Evolutionary conservation across 1,140 invertebrate species (phyloP).

Genomic region (Drosophila azteca): DNA sequence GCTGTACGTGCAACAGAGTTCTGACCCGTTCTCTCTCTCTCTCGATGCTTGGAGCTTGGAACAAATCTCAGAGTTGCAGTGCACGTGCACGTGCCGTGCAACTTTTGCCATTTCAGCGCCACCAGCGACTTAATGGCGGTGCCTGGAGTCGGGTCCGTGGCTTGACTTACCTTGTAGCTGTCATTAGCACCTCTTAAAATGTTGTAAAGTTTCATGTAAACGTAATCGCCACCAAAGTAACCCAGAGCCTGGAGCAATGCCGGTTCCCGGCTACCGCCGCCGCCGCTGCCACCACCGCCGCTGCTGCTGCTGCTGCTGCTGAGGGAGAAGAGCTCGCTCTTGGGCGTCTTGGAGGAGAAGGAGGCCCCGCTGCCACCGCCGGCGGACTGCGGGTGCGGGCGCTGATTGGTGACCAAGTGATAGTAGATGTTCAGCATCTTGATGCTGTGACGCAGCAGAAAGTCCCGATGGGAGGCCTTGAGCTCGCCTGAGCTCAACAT

Average conservation of each 20-base stretch:
- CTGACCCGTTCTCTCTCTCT: too few relatives aligned
- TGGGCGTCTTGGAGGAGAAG: conserved; percentile 79
- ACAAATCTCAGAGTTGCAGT: conserved; percentile 58
- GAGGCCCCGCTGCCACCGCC: conserved; percentile 7
- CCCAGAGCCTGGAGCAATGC: conserved; percentile 84
- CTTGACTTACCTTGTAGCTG: conserved; percentile 88
- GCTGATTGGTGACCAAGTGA: conserved; percentile 89
- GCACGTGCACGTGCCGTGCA: conserved; percentile 57
- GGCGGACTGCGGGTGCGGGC: conserved; percentile 39
- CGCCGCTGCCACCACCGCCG: conserved; percentile 24
- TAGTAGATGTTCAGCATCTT: conserved; percentile 89
- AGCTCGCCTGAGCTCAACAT: conserved; percentile 52
- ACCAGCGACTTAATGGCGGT: conserved; percentile 67
- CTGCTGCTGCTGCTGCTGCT: conserved; percentile 32
- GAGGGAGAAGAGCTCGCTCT: conserved; percentile 85
- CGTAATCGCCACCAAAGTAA: conserved; percentile 87
- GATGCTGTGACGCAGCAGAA: conserved; percentile 87
- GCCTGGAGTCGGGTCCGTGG: conserved; percentile 35
- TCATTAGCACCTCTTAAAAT: conserved; percentile 89
- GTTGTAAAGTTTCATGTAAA: conserved; percentile 91
- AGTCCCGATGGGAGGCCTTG: conserved; percentile 51
- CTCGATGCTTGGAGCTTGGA: conserved; percentile 24
- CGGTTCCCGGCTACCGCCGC: conserved; percentile 39
- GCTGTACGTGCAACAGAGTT: conserved; percentile 61
- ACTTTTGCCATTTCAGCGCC: conserved; percentile 73